Conservation (phyloP, 2,113 vertebrate species). For the Ia io region DNA sequence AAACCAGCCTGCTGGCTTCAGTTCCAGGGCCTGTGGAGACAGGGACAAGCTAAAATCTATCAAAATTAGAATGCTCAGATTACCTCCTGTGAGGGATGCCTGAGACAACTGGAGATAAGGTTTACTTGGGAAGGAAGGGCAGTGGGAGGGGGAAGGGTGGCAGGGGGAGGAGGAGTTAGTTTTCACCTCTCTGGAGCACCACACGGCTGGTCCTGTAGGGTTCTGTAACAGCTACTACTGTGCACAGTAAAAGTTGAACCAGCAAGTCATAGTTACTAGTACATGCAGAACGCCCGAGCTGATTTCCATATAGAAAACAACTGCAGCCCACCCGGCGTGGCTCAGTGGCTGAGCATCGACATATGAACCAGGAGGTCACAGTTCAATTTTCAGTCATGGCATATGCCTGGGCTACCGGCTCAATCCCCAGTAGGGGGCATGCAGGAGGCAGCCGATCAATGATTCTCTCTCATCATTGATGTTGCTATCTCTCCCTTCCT, state of each 20-base stretch:
- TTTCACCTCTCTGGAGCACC: background rate
- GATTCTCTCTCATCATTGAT: background rate
- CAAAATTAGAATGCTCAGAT: background rate
- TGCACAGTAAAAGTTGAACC: background rate
- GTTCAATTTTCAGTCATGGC: background rate
- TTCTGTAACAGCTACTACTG: background rate
- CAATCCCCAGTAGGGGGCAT: background rate
- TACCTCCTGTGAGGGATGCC: background rate
- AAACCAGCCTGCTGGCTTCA: background rate
- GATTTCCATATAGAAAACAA: background rate
- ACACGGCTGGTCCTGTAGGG: background rate
- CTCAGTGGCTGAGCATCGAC: background rate
- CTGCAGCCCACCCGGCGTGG: background rate
- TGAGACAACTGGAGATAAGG: background rate
- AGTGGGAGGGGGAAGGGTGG: background rate
- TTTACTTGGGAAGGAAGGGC: background rate
- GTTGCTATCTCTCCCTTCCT: background rate
- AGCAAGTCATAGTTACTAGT: background rate
- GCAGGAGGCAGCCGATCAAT: background rate
- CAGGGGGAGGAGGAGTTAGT: background rate
- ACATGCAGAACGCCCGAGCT: background rate
- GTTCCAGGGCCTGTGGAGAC: background rate
- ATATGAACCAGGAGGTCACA: background rate
- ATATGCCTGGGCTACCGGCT: background rate
- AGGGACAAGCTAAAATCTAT: background rate